Conservation (phyloP, 1,140 invertebrate genomes). For the Frieseomelitta varia region DNA sequence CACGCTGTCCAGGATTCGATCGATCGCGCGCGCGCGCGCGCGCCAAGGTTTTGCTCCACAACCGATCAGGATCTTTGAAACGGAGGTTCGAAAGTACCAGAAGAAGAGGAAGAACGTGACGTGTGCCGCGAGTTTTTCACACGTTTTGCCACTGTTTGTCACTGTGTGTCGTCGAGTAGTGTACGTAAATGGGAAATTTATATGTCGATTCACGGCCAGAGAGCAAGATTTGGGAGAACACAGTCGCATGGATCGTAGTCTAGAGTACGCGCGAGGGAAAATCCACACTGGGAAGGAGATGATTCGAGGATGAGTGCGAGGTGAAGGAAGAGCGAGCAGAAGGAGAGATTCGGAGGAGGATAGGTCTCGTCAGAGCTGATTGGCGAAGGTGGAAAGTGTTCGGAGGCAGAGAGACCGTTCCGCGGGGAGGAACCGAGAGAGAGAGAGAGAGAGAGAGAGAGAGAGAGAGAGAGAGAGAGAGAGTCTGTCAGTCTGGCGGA, state of each 20-base stretch:
- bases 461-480: background rate
- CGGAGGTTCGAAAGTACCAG: background rate
- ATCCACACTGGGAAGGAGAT: background rate
- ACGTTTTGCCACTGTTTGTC: too few species aligned
- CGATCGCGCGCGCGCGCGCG: background rate
- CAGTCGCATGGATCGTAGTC: background rate
- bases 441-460: background rate
- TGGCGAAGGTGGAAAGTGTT: conserved; percentile 30
- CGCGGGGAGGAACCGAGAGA: background rate
- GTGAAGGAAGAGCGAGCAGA: background rate
- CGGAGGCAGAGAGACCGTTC: conserved; percentile 11
- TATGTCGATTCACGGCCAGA: too few species aligned
- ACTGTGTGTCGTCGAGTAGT: too few species aligned
- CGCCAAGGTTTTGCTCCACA: background rate
- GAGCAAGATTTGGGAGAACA: too few species aligned
- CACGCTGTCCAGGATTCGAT: background rate
- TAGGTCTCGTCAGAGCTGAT: background rate
- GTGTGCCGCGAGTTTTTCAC: background rate
- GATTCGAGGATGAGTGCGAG: background rate
- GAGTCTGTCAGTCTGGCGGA: conserved; percentile 13
- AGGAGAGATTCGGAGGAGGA: background rate
- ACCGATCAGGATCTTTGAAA: too few species aligned
- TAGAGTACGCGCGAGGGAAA: background rate
- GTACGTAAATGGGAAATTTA: too few species aligned
- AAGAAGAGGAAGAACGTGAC: background rate